These are phyloP conservation scores for Volucella bombylans DNA, from an alignment of 2,888 invertebrate species.

Conservation along the genomic window DNA sequence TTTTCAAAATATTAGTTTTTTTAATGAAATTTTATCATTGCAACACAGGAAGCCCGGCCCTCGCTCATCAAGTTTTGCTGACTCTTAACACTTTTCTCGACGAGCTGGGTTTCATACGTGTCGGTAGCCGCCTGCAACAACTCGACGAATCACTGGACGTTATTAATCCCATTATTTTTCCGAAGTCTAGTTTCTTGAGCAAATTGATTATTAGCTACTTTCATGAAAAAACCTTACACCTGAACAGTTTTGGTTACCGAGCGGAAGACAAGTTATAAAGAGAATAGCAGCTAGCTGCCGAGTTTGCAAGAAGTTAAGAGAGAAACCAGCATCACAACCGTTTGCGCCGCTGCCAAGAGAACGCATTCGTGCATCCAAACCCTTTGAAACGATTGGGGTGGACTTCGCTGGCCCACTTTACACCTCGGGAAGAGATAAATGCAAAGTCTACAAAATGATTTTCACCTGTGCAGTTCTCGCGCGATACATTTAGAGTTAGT, in stretches of 20 bases:
- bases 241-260: conserved; percentile 25
- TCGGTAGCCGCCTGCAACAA: conserved; percentile 1
- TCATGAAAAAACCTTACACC: conserved; percentile 22
- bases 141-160: too few species aligned
- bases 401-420: too few species aligned
- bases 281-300: not conserved
- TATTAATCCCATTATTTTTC: conserved; percentile 33
- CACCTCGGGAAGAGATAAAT: not conserved
- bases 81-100: conserved; percentile 30
- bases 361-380: too few species aligned
- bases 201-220: conserved; percentile 14
- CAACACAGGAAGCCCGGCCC: conserved; percentile 20
- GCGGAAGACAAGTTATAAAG: conserved; percentile 36
- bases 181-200: not conserved
- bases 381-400: too few species aligned
- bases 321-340: too few species aligned
- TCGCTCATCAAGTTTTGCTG: conserved; percentile 18
- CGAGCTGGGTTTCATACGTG: conserved; percentile 8
- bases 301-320: too few species aligned
- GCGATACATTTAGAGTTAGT: conserved; percentile 46
- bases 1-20: too few species aligned
- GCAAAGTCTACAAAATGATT: conserved; percentile 30
- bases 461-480: conserved; percentile 48
- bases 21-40: too few species aligned
- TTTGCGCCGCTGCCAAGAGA: conserved; percentile 33